Conservation (phyloP, 23 tunicate genomes). For the Styela clava region DNA sequence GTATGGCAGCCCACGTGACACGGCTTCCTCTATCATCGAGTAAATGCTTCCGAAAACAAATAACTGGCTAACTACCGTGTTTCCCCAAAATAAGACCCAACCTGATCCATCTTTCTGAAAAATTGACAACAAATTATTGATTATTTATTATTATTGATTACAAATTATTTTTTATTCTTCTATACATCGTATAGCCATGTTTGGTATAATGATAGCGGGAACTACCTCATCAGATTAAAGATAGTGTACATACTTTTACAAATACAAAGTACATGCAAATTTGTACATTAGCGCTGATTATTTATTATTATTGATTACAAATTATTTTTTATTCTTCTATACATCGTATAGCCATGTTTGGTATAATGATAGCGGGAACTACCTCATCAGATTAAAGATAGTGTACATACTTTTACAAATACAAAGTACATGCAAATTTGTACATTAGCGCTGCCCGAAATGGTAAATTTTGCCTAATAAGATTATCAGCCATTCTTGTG, state of each 20-base stretch:
- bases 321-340: background rate
- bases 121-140: background rate
- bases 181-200: conserved; percentile 1
- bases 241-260: conserved; percentile 2
- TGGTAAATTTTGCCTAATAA: background rate
- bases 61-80: too few relatives aligned
- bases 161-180: background rate
- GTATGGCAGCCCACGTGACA: too few relatives aligned
- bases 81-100: too few relatives aligned
- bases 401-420: background rate
- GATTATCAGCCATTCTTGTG: conserved; percentile 7
- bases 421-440: background rate
- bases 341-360: background rate
- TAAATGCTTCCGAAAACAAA: too few relatives aligned
- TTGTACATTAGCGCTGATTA: conserved; percentile 10
- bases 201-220: conserved; percentile 2
- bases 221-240: background rate
- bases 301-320: background rate
- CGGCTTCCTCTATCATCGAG: too few relatives aligned
- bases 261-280: background rate
- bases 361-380: background rate
- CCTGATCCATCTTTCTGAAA: background rate
- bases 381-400: background rate
- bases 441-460: conserved; percentile 16
- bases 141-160: too few relatives aligned